Percentiles rank a stretch among this genome's conserved stretches.
Conservation (phyloP, 2,797 vertebrate genomes). For the Typhlichthys eigenmanni region DNA sequence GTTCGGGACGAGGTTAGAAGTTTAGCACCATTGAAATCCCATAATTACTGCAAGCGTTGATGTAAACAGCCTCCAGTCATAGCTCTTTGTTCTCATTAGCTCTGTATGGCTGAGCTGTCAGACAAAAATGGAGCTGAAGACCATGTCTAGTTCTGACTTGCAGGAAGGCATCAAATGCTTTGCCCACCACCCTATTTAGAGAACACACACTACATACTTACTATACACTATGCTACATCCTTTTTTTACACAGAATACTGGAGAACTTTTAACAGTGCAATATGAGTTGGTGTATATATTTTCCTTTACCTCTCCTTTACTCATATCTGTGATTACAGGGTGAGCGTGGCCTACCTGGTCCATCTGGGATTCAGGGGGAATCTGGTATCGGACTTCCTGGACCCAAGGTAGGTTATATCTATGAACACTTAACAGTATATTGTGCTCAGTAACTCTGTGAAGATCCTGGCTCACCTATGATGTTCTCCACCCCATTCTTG, state of each 20-base stretch:
- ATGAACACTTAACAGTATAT: background rate
- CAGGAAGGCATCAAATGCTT: slow-evolving; percentile 39
- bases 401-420: slow-evolving; percentile 78
- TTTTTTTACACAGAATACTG: too few relatives aligned
- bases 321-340: slow-evolving; percentile 74
- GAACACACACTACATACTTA: background rate
- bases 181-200: slow-evolving; percentile 3
- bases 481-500: background rate
- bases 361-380: slow-evolving; percentile 86
- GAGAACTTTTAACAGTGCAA: too few relatives aligned
- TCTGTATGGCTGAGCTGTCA: slow-evolving; percentile 1
- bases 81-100: slow-evolving; percentile 2
- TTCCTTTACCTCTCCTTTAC: background rate
- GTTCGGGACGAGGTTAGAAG: too few relatives aligned
- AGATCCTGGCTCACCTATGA: background rate
- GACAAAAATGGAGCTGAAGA: slow-evolving; percentile 1
- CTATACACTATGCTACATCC: too few relatives aligned
- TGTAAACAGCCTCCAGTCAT: slow-evolving; percentile 8
- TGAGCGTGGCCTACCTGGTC: slow-evolving; percentile 83
- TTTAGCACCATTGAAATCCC: background rate
- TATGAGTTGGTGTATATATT: too few relatives aligned
- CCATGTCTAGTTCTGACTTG: slow-evolving; percentile 37
- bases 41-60: slow-evolving; percentile 11
- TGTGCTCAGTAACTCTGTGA: background rate
- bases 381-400: slow-evolving; percentile 86